Percentiles rank a stretch among this genome's conserved stretches.
phyloP scores from a whole-genome alignment of 1,140 invertebrate species.

The Diabrotica undecimpunctata region DNA sequence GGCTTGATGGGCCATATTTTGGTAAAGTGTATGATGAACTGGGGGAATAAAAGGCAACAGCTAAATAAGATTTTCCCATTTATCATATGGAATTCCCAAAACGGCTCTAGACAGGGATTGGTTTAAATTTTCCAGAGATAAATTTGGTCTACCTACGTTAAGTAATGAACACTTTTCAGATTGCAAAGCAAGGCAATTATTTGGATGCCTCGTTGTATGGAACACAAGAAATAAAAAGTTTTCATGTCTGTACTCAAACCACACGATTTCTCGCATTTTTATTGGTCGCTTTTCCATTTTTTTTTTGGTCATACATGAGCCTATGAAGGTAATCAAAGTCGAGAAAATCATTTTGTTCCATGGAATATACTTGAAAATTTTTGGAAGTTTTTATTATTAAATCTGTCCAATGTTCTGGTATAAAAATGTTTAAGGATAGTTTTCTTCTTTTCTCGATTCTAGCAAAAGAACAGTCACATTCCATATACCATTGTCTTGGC shows the following conservation, averaged over 20 bases:
- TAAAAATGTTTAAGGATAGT: no score
- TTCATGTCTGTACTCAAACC: constrained; percentile 9
- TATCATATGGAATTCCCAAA: not conserved
- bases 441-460: constrained; percentile 11
- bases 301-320: constrained; percentile 2
- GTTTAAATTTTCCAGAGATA: not conserved
- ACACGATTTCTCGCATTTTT: not conserved
- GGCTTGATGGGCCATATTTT: not conserved
- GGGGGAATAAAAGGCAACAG: not conserved
- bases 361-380: no score
- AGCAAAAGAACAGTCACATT: constrained; percentile 10
- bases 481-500: constrained; percentile 13
- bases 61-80: not conserved
- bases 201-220: no score
- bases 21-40: not conserved
- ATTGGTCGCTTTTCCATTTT: not conserved
- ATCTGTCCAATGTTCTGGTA: no score
- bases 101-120: not conserved
- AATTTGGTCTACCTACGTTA: not conserved
- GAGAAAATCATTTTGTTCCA: not conserved
- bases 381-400: no score
- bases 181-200: no score
- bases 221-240: no score
- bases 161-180: no score
- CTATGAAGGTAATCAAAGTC: not conserved